Evolutionary conservation across 2,113 vertebrate genomes (phyloP).

Genomic region (Meleagris gallopavo): DNA sequence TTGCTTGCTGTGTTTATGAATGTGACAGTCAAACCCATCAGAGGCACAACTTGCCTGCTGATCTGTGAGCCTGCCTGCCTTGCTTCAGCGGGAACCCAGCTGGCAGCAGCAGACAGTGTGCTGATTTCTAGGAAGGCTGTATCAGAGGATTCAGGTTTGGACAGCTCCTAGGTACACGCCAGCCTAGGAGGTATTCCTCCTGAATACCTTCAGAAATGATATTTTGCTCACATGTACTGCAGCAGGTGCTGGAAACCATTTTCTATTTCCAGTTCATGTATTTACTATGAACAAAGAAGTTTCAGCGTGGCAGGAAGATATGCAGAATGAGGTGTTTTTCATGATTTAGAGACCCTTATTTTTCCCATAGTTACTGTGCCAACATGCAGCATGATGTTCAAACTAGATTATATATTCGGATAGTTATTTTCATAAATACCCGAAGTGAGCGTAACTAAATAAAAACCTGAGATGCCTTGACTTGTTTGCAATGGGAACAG

Average conservation of each 20-base stretch:
- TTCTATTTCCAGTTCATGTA: background rate
- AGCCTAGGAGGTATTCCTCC: background rate
- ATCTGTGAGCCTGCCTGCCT: constrained; percentile 69
- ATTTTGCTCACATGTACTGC: background rate
- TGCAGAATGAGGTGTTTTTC: background rate
- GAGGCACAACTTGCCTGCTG: constrained; percentile 63
- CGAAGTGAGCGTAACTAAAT: background rate
- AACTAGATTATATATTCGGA: background rate
- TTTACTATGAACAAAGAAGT: background rate
- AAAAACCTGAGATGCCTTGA: background rate
- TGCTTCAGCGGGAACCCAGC: constrained; percentile 56
- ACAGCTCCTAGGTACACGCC: background rate
- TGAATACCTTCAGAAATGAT: background rate
- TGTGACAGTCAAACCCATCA: constrained; percentile 70
- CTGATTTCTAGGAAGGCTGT: constrained; percentile 39
- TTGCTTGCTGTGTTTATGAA: constrained; percentile 69
- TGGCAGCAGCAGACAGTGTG: constrained; percentile 28
- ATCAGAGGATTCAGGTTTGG: background rate
- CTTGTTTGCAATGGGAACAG: background rate
- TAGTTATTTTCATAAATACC: background rate
- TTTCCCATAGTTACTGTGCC: background rate
- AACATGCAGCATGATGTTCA: background rate
- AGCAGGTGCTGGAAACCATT: background rate
- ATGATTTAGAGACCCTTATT: background rate
- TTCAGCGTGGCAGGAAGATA: background rate